Evolutionary conservation across 2,797 vertebrate genomes (phyloP).

Genomic region (Peromyscus nudipes): DNA sequence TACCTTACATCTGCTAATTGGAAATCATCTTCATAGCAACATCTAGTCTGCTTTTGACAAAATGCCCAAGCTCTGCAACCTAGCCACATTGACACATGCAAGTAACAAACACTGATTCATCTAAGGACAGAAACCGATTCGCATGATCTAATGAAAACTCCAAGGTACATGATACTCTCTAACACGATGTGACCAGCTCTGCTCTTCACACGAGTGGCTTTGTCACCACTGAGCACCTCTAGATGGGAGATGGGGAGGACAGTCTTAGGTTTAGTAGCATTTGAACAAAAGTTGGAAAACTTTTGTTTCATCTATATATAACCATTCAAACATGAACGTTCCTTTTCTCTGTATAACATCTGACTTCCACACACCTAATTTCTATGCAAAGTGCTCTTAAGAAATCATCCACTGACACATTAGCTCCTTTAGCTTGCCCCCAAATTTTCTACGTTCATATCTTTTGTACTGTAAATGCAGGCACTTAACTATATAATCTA

Average conservation of each 20-base stretch:
- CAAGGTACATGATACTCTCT: fast-evolving
- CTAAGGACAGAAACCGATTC: not conserved
- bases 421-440: not conserved
- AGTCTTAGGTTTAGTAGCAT: not conserved
- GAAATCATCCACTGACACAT: not conserved
- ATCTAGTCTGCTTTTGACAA: not conserved
- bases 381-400: not conserved
- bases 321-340: not conserved
- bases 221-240: not conserved
- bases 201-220: fast-evolving
- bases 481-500: not conserved
- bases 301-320: not conserved
- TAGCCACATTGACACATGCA: not conserved
- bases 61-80: fast-evolving
- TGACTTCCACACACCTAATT: not conserved
- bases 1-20: not conserved
- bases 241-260: not conserved
- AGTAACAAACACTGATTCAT: fast-evolving
- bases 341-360: not conserved
- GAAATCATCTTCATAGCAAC: not conserved
- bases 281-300: not conserved
- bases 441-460: not conserved
- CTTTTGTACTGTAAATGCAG: not conserved
- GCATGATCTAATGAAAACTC: not conserved
- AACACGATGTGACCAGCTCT: too few relatives aligned